Evolutionary conservation across 2,888 invertebrate species (phyloP).

Genomic region (Melieria omissa): DNA sequence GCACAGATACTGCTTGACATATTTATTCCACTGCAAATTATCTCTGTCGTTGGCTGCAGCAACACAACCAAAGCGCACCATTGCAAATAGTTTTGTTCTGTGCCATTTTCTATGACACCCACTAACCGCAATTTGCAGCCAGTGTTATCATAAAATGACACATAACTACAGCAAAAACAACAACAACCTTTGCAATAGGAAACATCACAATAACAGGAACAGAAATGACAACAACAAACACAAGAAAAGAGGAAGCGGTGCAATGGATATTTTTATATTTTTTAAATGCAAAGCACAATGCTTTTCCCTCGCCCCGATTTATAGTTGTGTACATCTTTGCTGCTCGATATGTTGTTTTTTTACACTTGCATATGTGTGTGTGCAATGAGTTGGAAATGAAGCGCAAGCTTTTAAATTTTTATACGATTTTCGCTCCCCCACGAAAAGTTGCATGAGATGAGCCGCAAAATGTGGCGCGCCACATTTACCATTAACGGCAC

Average conservation of each 20-base stretch:
- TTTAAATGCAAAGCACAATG: too few relatives aligned
- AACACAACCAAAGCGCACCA: constrained; percentile 1
- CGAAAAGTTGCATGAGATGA: not conserved
- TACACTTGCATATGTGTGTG: too few relatives aligned
- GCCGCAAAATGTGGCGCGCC: constrained; percentile 18
- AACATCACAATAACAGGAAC: not conserved
- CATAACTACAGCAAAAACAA: not conserved
- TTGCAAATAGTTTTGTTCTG: not conserved
- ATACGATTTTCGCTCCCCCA: too few relatives aligned
- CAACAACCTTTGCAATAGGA: not conserved
- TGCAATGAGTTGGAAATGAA: not conserved
- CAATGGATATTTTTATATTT: too few relatives aligned
- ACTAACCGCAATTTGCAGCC: constrained; percentile 21
- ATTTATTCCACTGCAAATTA: constrained; percentile 7
- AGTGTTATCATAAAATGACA: constrained; percentile 5
- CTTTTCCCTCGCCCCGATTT: too few relatives aligned
- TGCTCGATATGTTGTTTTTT: too few relatives aligned
- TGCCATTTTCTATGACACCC: constrained; percentile 18
- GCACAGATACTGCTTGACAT: not conserved
- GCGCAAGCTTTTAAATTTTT: too few relatives aligned
- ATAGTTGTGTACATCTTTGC: too few relatives aligned
- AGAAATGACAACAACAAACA: constrained; percentile 6
- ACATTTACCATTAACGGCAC: constrained; percentile 23
- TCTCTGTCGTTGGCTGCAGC: not conserved
- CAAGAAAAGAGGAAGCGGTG: not conserved